phyloP scores from a whole-genome alignment of 2,888 invertebrate genomes.

The Calameuta pallipes region DNA sequence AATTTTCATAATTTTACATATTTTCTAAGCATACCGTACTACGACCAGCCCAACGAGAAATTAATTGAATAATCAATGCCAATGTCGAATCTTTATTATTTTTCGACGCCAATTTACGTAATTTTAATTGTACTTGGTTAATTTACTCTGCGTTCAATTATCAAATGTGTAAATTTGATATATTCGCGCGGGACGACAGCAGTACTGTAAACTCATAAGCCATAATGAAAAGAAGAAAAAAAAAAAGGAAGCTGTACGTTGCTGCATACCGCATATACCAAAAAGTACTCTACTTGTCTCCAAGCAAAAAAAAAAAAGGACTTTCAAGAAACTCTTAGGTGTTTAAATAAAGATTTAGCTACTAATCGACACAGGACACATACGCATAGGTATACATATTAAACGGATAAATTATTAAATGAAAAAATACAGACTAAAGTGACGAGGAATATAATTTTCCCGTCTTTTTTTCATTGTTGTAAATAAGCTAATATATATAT shows the following conservation, averaged over 20 bases:
- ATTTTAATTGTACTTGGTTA: background rate
- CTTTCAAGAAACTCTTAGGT: background rate
- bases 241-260: background rate
- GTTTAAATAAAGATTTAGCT: background rate
- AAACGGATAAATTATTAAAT: background rate
- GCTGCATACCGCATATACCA: background rate
- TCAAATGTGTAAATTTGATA: background rate
- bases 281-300: background rate
- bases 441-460: background rate
- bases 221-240: background rate
- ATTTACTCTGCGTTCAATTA: background rate
- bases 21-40: background rate
- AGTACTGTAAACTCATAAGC: background rate
- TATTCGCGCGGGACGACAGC: background rate
- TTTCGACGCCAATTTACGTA: background rate
- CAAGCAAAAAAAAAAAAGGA: background rate
- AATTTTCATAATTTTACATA: background rate
- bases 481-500: constrained; percentile 17
- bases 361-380: background rate
- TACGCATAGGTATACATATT: constrained; percentile 3
- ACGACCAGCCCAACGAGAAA: background rate
- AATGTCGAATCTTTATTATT: background rate
- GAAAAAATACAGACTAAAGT: constrained; percentile 1
- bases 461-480: constrained; percentile 7
- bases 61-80: background rate